Evolutionary conservation across 2,113 vertebrate species (phyloP).

Genomic region (Phalacrocorax brasilianus): DNA sequence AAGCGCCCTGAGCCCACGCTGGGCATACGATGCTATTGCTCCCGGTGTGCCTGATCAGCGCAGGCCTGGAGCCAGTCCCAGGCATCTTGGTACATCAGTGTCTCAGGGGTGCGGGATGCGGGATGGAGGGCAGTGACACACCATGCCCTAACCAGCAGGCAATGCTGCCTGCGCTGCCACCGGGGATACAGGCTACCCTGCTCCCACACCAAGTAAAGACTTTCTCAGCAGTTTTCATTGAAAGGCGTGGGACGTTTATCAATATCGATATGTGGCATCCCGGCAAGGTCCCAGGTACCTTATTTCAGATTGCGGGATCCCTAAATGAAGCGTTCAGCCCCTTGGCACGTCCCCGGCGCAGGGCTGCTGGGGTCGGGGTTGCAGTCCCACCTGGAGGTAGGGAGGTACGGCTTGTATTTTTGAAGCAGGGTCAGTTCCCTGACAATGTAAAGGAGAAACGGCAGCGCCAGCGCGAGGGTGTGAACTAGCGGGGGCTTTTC

Average conservation of each 20-base stretch:
- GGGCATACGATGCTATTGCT: rapidly evolving
- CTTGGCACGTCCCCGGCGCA: rapidly evolving
- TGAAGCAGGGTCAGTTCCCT: no score
- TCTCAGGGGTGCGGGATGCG: no score
- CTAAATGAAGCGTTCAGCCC: no score
- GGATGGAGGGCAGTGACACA: rapidly evolving
- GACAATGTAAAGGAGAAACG: rapidly evolving
- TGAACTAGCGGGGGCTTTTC: rapidly evolving
- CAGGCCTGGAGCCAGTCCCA: not conserved
- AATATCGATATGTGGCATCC: rapidly evolving
- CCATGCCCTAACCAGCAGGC: rapidly evolving
- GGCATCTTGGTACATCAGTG: rapidly evolving
- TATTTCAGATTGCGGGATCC: not conserved
- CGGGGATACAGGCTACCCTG: rapidly evolving
- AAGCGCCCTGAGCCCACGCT: rapidly evolving
- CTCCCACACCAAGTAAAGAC: rapidly evolving
- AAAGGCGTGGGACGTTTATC: rapidly evolving
- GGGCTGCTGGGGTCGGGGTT: not conserved
- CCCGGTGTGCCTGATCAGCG: rapidly evolving
- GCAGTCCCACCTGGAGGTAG: rapidly evolving
- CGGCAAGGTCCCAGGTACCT: not conserved
- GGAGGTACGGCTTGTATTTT: rapidly evolving
- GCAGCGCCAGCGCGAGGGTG: not conserved
- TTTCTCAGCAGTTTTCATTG: not conserved
- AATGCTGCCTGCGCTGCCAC: rapidly evolving